These are phyloP conservation scores for Conopomorpha cramerella DNA, from an alignment of 1,140 invertebrate genomes.

Conservation along the genomic window DNA sequence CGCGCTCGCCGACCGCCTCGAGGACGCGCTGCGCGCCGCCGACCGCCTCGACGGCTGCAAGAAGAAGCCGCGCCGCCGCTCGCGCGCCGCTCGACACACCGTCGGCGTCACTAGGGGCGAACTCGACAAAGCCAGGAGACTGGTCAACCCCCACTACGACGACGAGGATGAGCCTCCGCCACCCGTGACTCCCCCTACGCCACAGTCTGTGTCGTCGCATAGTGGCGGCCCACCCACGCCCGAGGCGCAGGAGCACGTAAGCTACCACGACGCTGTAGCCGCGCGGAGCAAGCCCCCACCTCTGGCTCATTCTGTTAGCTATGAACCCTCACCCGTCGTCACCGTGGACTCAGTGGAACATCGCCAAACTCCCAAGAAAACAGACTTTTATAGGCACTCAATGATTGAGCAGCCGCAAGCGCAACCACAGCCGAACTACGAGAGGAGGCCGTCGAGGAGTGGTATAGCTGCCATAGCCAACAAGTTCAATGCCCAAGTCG, in stretches of 20 bases:
- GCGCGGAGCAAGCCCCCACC: conserved; percentile 25
- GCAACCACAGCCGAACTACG: conserved; percentile 5
- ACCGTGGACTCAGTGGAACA: conserved; percentile 17
- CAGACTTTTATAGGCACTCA: conserved; percentile 40
- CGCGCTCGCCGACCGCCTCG: conserved; percentile 72
- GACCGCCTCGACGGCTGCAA: conserved; percentile 31
- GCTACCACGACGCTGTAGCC: conserved; percentile 30
- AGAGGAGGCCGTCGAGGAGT: conserved; percentile 22
- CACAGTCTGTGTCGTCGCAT: too few species aligned
- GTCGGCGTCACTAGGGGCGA: conserved; percentile 82
- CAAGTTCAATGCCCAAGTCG: conserved; percentile 33
- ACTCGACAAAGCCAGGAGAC: conserved; percentile 72
- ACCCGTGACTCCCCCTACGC: conserved; percentile 16
- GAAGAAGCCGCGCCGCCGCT: conserved; percentile 33
- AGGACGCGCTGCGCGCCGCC: conserved; percentile 67
- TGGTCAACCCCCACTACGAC: conserved; percentile 59
- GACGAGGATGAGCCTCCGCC: conserved; percentile 16
- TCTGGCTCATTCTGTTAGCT: conserved; percentile 25
- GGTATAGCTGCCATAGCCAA: conserved; percentile 42
- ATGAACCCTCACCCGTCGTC: conserved; percentile 23
- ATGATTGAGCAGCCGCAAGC: conserved; percentile 16
- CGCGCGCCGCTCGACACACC: conserved; percentile 70
- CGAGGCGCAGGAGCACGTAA: conserved; percentile 24
- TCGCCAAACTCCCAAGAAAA: conserved; percentile 16
- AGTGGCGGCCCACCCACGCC: too few species aligned